Percentiles rank a stretch among this genome's conserved stretches.
Evolutionary conservation across 2,888 invertebrate species (phyloP).

Genomic region (Sminthurides aquaticus): DNA sequence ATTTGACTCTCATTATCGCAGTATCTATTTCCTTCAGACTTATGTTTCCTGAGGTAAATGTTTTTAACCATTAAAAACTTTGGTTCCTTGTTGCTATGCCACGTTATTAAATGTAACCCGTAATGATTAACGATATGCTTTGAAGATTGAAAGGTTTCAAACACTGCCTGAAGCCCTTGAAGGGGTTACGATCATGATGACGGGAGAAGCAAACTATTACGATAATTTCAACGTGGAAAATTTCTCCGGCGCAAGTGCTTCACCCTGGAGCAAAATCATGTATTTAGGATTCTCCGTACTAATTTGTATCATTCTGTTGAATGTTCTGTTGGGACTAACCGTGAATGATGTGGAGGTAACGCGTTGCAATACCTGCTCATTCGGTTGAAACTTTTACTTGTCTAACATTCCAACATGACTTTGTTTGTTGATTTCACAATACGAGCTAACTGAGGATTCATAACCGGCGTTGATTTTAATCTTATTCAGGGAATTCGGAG

Average conservation of each 20-base stretch:
- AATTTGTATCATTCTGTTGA: background rate
- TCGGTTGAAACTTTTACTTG: no score
- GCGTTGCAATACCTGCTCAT: background rate
- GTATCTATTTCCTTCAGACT: background rate
- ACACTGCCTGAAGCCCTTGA: background rate
- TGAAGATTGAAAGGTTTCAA: background rate
- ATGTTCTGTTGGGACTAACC: background rate
- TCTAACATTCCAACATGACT: no score
- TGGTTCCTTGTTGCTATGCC: background rate
- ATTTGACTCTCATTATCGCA: background rate
- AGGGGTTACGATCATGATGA: background rate
- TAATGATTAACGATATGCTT: background rate
- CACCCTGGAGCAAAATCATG: background rate
- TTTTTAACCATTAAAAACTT: background rate
- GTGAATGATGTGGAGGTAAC: background rate
- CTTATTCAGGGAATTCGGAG: no score
- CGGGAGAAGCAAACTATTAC: background rate
- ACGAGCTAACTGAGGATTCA: no score
- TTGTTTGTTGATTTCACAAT: no score
- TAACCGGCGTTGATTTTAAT: no score
- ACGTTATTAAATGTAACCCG: background rate
- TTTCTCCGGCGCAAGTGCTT: background rate
- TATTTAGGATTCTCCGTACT: background rate
- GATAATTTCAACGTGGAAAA: background rate
- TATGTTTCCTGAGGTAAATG: background rate